Evolutionary conservation across 2,888 invertebrate species (phyloP).

Genomic region (Xestoiulus laeticollis): DNA sequence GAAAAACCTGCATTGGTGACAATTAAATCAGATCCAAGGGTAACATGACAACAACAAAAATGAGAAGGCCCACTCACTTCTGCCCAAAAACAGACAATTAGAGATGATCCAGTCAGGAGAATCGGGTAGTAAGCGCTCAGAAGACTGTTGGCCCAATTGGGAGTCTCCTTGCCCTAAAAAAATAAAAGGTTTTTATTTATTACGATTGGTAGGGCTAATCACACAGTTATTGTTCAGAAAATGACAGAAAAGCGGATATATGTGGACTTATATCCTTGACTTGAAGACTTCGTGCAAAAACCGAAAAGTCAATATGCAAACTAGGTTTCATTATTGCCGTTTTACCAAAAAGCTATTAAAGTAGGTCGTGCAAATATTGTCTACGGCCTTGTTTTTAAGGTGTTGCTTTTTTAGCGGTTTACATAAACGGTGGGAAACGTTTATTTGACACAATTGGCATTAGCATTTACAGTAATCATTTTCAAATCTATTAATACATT

Average conservation of each 20-base stretch:
- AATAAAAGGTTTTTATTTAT: neutral
- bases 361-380: neutral
- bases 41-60: neutral
- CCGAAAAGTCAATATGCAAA: neutral
- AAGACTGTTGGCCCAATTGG: conserved; percentile 86
- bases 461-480: neutral
- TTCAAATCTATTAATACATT: neutral
- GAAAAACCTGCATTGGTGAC: conserved; percentile 76
- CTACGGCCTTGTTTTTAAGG: neutral
- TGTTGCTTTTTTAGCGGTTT: neutral
- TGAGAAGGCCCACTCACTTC: conserved; percentile 71
- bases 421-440: neutral
- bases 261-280: neutral
- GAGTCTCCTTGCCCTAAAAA: conserved; percentile 62
- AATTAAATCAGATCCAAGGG: neutral
- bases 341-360: neutral
- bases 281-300: neutral
- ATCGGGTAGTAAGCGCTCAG: conserved; percentile 91
- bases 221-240: neutral
- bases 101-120: conserved; percentile 85
- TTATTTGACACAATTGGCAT: neutral
- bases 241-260: neutral
- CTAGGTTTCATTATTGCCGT: neutral
- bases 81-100: conserved; percentile 94
- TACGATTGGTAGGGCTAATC: neutral